Conservation (phyloP, 2,797 vertebrate species). For the Melanotaenia parkinsoni region DNA sequence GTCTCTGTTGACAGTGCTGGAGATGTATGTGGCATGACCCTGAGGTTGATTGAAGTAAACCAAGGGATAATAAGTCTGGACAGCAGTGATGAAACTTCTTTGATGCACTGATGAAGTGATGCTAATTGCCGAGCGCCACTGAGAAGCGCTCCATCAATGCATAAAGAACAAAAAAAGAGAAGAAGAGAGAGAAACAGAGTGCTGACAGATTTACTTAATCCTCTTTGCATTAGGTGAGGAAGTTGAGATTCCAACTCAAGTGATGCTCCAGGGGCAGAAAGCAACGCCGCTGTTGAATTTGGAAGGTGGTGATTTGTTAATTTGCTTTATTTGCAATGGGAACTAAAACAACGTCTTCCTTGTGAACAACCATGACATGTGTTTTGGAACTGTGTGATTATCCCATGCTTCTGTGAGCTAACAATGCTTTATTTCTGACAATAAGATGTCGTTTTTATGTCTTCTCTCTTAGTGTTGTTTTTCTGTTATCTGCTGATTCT, state of each 20-base stretch:
- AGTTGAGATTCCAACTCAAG: conserved; percentile 30
- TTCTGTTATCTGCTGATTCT: conserved; percentile 60
- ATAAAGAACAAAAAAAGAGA: not conserved
- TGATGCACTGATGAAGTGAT: conserved; percentile 71
- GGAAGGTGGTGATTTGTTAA: conserved; percentile 39
- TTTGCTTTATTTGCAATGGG: conserved; percentile 40
- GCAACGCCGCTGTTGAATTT: conserved; percentile 27
- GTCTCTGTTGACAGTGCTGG: conserved; percentile 31
- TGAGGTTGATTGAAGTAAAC: conserved; percentile 71
- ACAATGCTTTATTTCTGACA: conserved; percentile 48
- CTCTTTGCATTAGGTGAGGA: conserved; percentile 32
- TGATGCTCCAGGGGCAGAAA: conserved; percentile 17
- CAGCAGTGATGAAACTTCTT: conserved; percentile 56
- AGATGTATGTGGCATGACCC: conserved; percentile 59
- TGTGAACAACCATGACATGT: conserved; percentile 72
- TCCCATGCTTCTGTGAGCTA: conserved; percentile 57
- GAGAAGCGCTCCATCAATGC: conserved; percentile 66
- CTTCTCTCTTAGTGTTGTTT: conserved; percentile 35
- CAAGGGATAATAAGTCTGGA: conserved; percentile 69
- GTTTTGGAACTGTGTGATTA: conserved; percentile 49
- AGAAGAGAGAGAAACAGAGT: conserved; percentile 32
- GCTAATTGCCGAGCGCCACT: conserved; percentile 75
- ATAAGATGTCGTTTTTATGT: conserved; percentile 39
- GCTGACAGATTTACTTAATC: conserved; percentile 42
- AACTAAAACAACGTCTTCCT: conserved; percentile 74